Conservation (phyloP, 1,140 invertebrate genomes). For the Drosophila nasuta region DNA sequence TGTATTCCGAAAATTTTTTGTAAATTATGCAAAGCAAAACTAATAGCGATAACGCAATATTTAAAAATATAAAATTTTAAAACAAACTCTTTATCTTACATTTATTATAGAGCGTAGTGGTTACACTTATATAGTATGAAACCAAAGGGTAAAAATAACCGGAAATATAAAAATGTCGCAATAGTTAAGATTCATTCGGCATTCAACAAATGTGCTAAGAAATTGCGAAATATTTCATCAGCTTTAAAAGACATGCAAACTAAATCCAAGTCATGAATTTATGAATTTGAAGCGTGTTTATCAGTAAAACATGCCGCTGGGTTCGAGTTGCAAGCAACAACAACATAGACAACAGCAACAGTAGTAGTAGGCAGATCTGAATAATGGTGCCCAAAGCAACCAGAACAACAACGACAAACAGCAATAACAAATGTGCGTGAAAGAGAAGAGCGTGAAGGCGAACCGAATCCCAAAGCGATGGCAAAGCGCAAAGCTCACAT, state of each 20-base stretch:
- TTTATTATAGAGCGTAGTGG: no score
- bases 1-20: no score
- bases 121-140: no score
- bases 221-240: constrained; percentile 63
- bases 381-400: constrained; percentile 10
- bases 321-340: constrained; percentile 28
- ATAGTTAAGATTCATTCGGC: constrained; percentile 50
- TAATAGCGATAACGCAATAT: no score
- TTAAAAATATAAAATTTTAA: no score
- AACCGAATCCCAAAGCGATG: constrained; percentile 49
- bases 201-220: constrained; percentile 62
- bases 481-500: constrained; percentile 61
- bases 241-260: constrained; percentile 58
- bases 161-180: neutral
- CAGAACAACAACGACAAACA: constrained; percentile 4
- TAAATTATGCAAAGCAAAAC: no score
- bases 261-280: constrained; percentile 65
- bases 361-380: neutral
- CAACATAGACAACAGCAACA: constrained; percentile 6
- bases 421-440: constrained; percentile 16
- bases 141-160: neutral
- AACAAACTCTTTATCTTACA: no score
- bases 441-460: constrained; percentile 18
- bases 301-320: constrained; percentile 72
- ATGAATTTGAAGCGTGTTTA: constrained; percentile 80